Conservation (phyloP, 2,113 vertebrate species). For the Carassius gibelio region DNA sequence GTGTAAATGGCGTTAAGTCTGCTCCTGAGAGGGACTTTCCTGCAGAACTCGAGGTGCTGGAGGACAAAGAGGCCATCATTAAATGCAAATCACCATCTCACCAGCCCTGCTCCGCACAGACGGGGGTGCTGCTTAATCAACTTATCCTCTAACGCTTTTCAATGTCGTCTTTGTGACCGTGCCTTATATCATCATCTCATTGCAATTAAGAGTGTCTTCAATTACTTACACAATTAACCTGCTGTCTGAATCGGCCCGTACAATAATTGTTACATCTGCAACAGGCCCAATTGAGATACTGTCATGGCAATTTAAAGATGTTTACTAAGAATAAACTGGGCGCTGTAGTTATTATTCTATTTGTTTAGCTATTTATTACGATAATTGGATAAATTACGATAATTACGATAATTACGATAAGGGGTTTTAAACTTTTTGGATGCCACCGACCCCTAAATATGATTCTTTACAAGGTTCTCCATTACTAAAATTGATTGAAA, state of each 20-base stretch:
- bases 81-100: constrained; percentile 69
- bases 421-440: not conserved
- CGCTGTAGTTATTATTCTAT: not conserved
- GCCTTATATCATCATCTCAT: constrained; percentile 70
- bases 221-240: constrained; percentile 74
- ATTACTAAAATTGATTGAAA: not conserved
- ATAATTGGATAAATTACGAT: not conserved
- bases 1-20: constrained; percentile 7
- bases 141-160: constrained; percentile 70
- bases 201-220: constrained; percentile 75
- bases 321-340: not conserved
- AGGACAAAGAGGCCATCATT: constrained; percentile 69
- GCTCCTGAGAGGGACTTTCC: constrained; percentile 41
- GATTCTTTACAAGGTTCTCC: not conserved
- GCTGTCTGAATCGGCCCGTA: constrained; percentile 63
- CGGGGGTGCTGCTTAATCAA: constrained; percentile 65
- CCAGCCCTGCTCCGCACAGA: constrained; percentile 68
- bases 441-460: not conserved
- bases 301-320: constrained; percentile 39
- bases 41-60: constrained; percentile 59
- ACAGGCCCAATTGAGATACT: constrained; percentile 16
- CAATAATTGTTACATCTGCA: constrained; percentile 48
- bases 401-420: not conserved
- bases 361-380: not conserved
- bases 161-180: constrained; percentile 65